Conservation (phyloP, 2,113 vertebrate genomes). For the Saimiri boliviensis region DNA sequence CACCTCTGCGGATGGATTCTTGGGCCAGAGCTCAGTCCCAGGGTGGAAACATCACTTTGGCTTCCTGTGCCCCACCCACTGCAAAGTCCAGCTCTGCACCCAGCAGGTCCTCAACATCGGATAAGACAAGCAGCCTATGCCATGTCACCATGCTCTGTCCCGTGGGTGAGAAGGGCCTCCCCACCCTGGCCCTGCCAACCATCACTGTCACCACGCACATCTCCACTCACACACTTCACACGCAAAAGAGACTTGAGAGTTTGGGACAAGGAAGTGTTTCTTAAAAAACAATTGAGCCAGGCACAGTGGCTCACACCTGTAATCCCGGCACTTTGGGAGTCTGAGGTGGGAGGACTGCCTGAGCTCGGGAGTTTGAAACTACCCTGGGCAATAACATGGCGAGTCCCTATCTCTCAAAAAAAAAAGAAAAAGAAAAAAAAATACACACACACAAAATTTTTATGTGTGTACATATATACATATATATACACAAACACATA, state of each 20-base stretch:
- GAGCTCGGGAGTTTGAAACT: no score
- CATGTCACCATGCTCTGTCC: background rate
- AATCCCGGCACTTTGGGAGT: no score
- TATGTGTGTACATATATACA: no score
- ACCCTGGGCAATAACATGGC: no score
- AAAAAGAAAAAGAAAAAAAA: no score
- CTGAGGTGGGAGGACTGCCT: no score
- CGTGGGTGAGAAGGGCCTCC: background rate
- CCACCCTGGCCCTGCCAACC: no score
- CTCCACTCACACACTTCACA: background rate
- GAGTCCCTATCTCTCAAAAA: no score
- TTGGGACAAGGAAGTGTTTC: background rate
- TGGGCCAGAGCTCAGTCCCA: background rate
- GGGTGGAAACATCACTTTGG: background rate
- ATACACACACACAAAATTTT: no score
- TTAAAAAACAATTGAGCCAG: background rate
- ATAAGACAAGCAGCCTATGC: background rate
- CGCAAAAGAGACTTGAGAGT: background rate
- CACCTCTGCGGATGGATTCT: background rate
- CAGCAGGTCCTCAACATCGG: background rate
- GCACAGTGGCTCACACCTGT: no score
- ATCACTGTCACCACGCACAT: fast-evolving
- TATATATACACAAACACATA: no score
- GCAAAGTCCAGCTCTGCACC: background rate
- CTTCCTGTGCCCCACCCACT: background rate